Evolutionary conservation across 2,113 vertebrate species (phyloP).

Genomic region (Parotia lawesii): DNA sequence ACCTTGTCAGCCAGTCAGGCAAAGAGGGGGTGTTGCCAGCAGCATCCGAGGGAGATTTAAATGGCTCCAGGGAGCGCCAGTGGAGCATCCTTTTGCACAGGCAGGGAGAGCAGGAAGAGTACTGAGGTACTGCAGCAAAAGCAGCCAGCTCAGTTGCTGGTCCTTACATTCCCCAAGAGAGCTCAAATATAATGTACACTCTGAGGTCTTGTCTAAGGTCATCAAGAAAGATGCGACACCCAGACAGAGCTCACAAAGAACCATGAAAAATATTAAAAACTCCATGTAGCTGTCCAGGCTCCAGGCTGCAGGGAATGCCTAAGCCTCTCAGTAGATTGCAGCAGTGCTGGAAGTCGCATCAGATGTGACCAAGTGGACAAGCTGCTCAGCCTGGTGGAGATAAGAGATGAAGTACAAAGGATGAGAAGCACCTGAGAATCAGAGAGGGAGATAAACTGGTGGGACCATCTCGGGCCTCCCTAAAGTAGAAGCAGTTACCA

Average conservation of each 20-base stretch:
- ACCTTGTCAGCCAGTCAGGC: background rate
- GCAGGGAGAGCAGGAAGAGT: background rate
- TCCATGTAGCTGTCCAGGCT: background rate
- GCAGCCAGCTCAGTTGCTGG: background rate
- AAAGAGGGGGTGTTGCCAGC: background rate
- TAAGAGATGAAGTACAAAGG: background rate
- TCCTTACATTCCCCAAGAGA: background rate
- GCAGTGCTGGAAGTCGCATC: background rate
- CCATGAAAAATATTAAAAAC: background rate
- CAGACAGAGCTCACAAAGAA: background rate
- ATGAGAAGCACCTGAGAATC: background rate
- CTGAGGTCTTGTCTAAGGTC: background rate
- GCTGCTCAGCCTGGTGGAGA: background rate
- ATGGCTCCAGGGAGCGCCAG: background rate
- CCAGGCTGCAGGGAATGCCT: background rate
- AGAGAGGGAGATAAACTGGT: background rate
- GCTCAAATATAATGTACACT: background rate
- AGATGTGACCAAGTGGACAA: background rate
- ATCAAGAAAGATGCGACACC: accelerated
- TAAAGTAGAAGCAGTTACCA: background rate
- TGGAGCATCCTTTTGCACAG: accelerated
- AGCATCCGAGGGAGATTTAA: background rate
- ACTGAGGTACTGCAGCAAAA: background rate
- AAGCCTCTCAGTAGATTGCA: background rate
- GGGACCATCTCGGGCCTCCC: background rate